These are phyloP conservation scores for Mixornis gularis DNA, from an alignment of 2,113 vertebrate species.

Conservation along the genomic window DNA sequence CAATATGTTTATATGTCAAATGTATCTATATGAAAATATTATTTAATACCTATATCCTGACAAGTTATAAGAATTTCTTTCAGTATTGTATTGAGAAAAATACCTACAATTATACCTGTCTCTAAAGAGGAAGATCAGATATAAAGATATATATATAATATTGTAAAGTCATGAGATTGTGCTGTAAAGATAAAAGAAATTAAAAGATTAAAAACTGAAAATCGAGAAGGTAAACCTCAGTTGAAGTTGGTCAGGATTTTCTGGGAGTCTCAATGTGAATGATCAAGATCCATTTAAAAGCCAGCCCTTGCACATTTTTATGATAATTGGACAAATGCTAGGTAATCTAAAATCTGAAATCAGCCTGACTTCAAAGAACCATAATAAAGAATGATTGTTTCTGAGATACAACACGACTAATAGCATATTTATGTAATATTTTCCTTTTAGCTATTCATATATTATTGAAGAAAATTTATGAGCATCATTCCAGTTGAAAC, in stretches of 20 bases:
- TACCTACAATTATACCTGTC: neutral
- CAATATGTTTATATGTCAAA: neutral
- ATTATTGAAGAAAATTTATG: neutral
- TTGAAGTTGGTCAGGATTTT: neutral
- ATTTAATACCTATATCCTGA: neutral
- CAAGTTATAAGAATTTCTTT: neutral
- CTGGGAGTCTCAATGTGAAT: neutral
- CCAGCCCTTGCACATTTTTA: neutral
- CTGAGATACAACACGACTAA: neutral
- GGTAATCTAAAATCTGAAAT: neutral
- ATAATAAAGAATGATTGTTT: neutral
- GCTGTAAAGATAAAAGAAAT: neutral
- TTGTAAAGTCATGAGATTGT: neutral
- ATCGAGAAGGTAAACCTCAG: neutral
- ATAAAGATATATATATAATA: neutral
- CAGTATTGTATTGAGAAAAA: neutral
- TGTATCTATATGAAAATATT: neutral
- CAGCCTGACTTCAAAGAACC: neutral
- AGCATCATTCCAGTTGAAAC: neutral
- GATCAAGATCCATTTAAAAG: neutral
- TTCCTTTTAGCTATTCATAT: neutral
- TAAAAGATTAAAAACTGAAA: neutral
- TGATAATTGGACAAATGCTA: neutral
- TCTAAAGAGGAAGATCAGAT: neutral
- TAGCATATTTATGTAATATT: neutral